Conservation (phyloP, 2,888 invertebrate species). For the Tanypteryx hageni region DNA sequence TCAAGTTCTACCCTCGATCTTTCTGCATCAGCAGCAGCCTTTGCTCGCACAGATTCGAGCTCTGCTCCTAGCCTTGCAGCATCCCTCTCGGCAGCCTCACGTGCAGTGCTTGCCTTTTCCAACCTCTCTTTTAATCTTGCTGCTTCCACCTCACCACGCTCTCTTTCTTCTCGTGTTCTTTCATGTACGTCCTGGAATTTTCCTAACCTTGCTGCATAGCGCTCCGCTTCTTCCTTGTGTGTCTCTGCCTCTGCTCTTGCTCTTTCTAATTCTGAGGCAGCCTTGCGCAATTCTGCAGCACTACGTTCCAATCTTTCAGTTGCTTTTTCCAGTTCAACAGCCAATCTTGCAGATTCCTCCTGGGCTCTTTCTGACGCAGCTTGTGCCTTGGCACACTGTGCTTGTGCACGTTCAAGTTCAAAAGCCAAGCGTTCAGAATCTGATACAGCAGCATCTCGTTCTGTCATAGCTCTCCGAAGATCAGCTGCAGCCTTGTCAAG, state of each 20-base stretch:
- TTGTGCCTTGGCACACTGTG: constrained; percentile 90
- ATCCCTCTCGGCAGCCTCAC: constrained; percentile 70
- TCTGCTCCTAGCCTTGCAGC: constrained; percentile 80
- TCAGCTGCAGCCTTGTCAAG: constrained; percentile 93
- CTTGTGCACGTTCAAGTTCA: constrained; percentile 90
- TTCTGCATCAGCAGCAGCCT: constrained; percentile 79
- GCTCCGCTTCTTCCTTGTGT: constrained; percentile 87
- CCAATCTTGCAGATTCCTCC: constrained; percentile 91
- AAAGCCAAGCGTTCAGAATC: constrained; percentile 91
- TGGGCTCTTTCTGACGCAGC: constrained; percentile 92
- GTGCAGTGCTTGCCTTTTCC: constrained; percentile 77
- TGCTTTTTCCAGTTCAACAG: constrained; percentile 92
- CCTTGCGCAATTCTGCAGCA: constrained; percentile 87
- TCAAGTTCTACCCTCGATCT: constrained; percentile 62
- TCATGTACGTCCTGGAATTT: constrained; percentile 84
- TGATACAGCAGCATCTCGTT: constrained; percentile 89
- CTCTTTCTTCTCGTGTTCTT: constrained; percentile 80
- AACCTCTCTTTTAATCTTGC: constrained; percentile 87
- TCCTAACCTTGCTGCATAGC: constrained; percentile 84
- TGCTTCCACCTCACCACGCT: constrained; percentile 77
- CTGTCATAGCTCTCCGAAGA: constrained; percentile 87
- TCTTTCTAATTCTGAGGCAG: constrained; percentile 86
- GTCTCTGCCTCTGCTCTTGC: constrained; percentile 85
- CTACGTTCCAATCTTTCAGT: constrained; percentile 93
- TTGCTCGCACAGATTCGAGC: constrained; percentile 78